Conservation (phyloP, 2,797 vertebrate species). For the Botia almorhae region DNA sequence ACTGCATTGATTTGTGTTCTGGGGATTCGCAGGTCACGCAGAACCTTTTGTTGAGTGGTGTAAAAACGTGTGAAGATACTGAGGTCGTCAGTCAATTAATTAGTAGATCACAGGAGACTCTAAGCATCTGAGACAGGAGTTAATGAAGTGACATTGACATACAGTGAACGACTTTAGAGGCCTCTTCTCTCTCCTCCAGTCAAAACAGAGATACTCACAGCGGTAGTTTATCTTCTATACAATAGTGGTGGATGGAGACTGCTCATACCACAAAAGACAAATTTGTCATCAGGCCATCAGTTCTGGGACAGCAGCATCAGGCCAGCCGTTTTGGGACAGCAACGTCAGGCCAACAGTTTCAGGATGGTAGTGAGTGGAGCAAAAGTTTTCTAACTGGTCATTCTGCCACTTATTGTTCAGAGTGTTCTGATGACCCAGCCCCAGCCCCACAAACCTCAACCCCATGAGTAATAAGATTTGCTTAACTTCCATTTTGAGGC, state of each 20-base stretch:
- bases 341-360: too few relatives aligned
- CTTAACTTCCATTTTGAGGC: too few relatives aligned
- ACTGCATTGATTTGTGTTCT: conserved; percentile 30
- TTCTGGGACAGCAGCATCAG: too few relatives aligned
- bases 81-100: conserved; percentile 17
- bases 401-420: too few relatives aligned
- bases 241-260: background rate
- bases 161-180: conserved; percentile 4
- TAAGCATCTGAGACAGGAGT: background rate
- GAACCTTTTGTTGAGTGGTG: conserved; percentile 10
- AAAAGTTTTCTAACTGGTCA: too few relatives aligned
- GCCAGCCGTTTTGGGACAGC: too few relatives aligned
- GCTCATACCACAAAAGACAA: background rate
- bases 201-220: background rate
- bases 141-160: conserved; percentile 34
- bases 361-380: too few relatives aligned
- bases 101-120: conserved; percentile 16
- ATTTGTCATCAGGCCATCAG: too few relatives aligned
- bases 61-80: background rate
- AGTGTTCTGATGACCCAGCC: too few relatives aligned
- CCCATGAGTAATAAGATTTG: too few relatives aligned
- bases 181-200: background rate
- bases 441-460: too few relatives aligned
- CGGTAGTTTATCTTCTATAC: background rate
- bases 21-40: background rate